Evolutionary conservation across 2,888 invertebrate genomes (phyloP), one percentile per base, ranked within the genome.

Genomic region (Microctonus aethiopoides): DNA sequence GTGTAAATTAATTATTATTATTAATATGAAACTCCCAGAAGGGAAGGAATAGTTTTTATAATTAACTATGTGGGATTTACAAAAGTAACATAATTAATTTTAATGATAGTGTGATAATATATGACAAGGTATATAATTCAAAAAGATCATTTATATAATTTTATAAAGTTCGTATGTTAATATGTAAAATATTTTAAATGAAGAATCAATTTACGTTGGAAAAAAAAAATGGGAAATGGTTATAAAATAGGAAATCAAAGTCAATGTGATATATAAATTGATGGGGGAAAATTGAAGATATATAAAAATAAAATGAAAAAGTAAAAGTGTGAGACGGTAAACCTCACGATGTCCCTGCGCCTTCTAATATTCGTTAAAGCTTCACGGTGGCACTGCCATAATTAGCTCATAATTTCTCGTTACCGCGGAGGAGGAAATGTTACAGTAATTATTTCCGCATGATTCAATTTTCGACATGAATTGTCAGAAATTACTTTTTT

Each of bases 321-420:
- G 9, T 46, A 16, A 61, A 57, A 32, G 41, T 11, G n/a, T 7
- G 56, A 13, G 54, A 29, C 26, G n/a, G n/a, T 26, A 9, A 24
- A 29, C n/a, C n/a, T 26, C 56, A 24, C n/a, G 22, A 22, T 10
- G 52, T 10, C 51, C 52, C 13, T 52, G 29, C 34, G 13, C 16
- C 29, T 32, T 11, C 7, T 32, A 20, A 34, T 11, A 13, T 34
- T 54, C 54, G 20, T 59, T 59, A 32, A 59, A 11, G 22, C 16
- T 36, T 32, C 20, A 34, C 13, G 22, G 20, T 32, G 20, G 34
- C 34, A 36, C 3, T 10, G 11, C 13, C 16, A 41, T 57, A 60
- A 67, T 24, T 67, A 59, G 29, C 67, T 36, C 11, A 59, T 59
- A 67, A 67, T 67, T 59, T 60, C 67, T 59, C 51, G 60, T 67